phyloP scores from a whole-genome alignment of 1,140 invertebrate species.

The Diploscapter pachys region DNA sequence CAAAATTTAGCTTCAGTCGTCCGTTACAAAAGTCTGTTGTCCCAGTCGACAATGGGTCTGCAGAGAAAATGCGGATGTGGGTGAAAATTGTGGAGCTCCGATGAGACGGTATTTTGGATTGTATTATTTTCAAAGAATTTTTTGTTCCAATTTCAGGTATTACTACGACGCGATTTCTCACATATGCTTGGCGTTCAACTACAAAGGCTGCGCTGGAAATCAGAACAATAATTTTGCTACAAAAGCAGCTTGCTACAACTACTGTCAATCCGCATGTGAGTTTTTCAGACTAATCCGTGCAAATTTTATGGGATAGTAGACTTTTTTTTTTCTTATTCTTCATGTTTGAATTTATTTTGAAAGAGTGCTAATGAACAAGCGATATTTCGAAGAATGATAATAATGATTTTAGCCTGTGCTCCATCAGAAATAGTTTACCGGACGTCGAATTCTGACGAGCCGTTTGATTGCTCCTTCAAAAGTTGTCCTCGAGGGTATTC shows the following conservation, averaged over 20 bases:
- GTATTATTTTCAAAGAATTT: too few relatives aligned
- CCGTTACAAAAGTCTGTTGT: too few relatives aligned
- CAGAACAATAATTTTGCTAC: conserved; percentile 30
- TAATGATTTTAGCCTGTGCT: conserved; percentile 25
- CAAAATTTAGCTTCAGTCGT: too few relatives aligned
- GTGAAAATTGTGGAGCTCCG: too few relatives aligned
- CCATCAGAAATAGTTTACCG: conserved; percentile 27
- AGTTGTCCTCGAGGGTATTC: conserved; percentile 28
- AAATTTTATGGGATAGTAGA: too few relatives aligned
- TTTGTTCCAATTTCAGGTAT: conserved; percentile 7
- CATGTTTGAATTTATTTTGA: neutral
- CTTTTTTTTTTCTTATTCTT: neutral
- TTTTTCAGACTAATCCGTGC: neutral
- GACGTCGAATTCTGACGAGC: conserved; percentile 23
- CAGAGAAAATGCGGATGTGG: too few relatives aligned
- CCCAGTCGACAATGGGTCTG: too few relatives aligned
- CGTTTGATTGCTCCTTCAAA: conserved; percentile 32
- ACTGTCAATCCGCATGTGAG: conserved; percentile 31
- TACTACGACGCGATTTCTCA: conserved; percentile 20
- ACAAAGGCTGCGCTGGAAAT: conserved; percentile 35
- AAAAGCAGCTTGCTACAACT: conserved; percentile 29
- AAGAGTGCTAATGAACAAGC: too few relatives aligned
- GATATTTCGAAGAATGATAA: neutral
- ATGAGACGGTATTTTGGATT: too few relatives aligned
- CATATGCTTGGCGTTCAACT: conserved; percentile 34